phyloP scores from a whole-genome alignment of 2,113 vertebrate species.

The Petaurus breviceps region DNA sequence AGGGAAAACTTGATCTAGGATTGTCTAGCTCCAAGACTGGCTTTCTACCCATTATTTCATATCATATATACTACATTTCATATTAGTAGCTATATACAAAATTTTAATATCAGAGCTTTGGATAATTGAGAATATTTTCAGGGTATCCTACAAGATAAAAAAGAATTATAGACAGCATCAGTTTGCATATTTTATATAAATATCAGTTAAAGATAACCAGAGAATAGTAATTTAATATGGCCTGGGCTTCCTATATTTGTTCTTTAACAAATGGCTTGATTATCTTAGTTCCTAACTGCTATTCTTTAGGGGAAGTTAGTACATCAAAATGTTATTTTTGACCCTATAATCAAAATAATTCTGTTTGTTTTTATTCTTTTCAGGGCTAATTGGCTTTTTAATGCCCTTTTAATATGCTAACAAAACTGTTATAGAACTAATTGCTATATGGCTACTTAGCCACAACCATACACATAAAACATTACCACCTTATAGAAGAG shows the following conservation, averaged over 20 bases:
- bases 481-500: not conserved
- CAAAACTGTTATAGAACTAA: not conserved
- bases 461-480: constrained; percentile 31
- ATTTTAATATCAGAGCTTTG: not conserved
- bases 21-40: not conserved
- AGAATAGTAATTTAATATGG: constrained; percentile 10
- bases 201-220: constrained; percentile 33
- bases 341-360: constrained; percentile 41
- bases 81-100: not conserved
- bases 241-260: not conserved
- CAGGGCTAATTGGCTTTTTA: not conserved
- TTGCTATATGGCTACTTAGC: not conserved
- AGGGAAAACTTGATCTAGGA: not conserved
- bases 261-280: constrained; percentile 4
- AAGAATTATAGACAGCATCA: not conserved
- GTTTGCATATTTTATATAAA: not conserved
- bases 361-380: constrained; percentile 43
- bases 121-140: not conserved
- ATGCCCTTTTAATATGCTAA: constrained; percentile 32
- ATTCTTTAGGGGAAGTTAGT: constrained; percentile 2
- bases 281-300: constrained; percentile 40
- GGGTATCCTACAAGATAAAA: not conserved
- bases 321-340: constrained; percentile 26
- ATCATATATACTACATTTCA: not conserved
- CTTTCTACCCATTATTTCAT: not conserved